Base-by-base conservation (phyloP, 1,140 invertebrate genomes). In the Calosoma granatense region DNA sequence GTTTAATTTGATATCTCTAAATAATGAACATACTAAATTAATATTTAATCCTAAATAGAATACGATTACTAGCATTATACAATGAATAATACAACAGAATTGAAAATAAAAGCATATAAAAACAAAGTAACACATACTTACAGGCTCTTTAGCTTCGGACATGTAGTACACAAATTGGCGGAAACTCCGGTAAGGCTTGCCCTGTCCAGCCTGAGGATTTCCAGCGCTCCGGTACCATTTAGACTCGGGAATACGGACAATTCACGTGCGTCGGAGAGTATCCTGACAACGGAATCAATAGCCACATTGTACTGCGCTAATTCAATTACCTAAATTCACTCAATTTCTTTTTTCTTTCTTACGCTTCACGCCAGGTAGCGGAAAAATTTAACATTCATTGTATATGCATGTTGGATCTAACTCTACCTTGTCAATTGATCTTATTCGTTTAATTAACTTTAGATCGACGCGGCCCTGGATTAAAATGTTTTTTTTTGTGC, bases 1-100 rank as follows among this genome's bases (percentile, higher is more conserved):
- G 73, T 94, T 95, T 23, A 84, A 87, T 70, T 90, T 89, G 60
- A 94, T 72, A 72, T 93, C 89, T 67, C 91, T 94, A 76, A n/a
- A n/a, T n/a, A 12, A 47, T 47, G 17, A 12, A 47, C 41, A 47
- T 36, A 47, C 15, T 12, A 12, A 47, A 47, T 47, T 47, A 47
- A 12, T 47, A 11, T 3, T 11, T 11, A 47, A 17, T 47, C 9
- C 6, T 12, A 12, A 47, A 12, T 9, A 12, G 17, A 20, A 15
- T 17, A 53, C 19, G 12, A 53, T 53, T 20, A 53, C 19, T 19
- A 53, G 14, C 2, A 53, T 9, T 20, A 51, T 6, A 17, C n/a
- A 51, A 9, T 51, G 17, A 15, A 51, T 51, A 51, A 11, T 15
- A 15, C 6, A 15, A 51, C 19, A 9, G 4, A 51, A 15, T 15